Conservation (phyloP, 2,888 invertebrate genomes). For the Diachrysia chrysitis region DNA sequence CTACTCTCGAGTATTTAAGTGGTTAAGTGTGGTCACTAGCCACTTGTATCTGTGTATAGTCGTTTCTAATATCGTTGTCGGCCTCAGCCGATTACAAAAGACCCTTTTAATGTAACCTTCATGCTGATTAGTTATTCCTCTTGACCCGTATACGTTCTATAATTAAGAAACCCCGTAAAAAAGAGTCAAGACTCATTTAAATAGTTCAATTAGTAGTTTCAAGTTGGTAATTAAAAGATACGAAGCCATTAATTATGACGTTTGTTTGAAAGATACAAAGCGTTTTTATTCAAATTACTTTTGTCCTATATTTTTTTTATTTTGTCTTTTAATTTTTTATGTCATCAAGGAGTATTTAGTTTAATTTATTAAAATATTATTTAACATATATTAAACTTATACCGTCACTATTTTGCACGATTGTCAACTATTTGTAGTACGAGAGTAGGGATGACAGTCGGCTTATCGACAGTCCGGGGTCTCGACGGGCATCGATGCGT, state of each 20-base stretch:
- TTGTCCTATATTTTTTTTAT: no score
- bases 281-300: no score
- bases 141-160: background rate
- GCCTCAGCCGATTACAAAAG: background rate
- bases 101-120: background rate
- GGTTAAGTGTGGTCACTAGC: background rate
- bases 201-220: no score
- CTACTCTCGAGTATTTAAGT: no score
- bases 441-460: constrained; percentile 4
- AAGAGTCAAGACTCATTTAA: background rate
- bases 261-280: no score
- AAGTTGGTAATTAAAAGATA: no score
- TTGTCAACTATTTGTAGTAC: constrained; percentile 1
- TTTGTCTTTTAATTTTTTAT: no score
- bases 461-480: background rate
- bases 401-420: background rate
- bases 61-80: background rate
- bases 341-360: no score
- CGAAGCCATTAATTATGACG: no score
- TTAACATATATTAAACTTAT: no score
- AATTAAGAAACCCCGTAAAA: background rate
- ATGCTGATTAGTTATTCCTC: background rate
- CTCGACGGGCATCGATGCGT: constrained; percentile 1
- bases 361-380: no score
- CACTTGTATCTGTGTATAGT: background rate